phyloP scores from a whole-genome alignment of 2,797 vertebrate genomes.

The Rhinichthys osculus region DNA sequence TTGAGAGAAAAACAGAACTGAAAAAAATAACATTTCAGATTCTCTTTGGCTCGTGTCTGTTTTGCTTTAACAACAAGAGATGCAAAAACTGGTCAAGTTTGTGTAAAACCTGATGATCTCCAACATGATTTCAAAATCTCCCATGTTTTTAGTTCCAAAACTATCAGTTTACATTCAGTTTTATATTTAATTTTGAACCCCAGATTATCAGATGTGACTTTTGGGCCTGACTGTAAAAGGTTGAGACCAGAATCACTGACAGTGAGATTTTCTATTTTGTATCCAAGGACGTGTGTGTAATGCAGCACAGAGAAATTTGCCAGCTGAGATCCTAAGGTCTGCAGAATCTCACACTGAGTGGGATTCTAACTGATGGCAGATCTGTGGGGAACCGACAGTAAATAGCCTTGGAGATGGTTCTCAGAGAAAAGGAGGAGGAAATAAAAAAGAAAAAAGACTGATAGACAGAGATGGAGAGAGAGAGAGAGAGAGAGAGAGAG shows the following conservation, averaged over 20 bases:
- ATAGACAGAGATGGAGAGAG: not conserved
- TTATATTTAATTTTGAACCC: not conserved
- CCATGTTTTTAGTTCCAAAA: not conserved
- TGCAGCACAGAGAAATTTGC: slow-evolving; percentile 23
- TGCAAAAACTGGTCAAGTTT: not conserved
- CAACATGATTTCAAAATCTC: not conserved
- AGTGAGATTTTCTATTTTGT: slow-evolving; percentile 20
- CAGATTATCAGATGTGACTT: not conserved
- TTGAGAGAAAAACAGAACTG: not conserved
- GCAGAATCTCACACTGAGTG: slow-evolving; percentile 39
- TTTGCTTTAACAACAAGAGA: not conserved
- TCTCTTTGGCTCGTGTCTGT: no score
- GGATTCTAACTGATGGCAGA: slow-evolving; percentile 37
- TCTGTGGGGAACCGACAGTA: slow-evolving; percentile 22
- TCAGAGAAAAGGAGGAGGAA: not conserved
- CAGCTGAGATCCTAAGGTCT: slow-evolving; percentile 24
- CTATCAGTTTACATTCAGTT: not conserved
- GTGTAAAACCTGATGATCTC: not conserved
- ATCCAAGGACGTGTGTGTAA: slow-evolving; percentile 37
- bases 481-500: not conserved
- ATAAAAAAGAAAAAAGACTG: not conserved
- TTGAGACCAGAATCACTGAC: slow-evolving; percentile 2
- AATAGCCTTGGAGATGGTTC: slow-evolving; percentile 35
- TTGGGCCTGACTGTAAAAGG: not conserved
- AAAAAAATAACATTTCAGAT: not conserved